Evolutionary conservation across 1,140 invertebrate species (phyloP).

Genomic region (Forficula auricularia): DNA sequence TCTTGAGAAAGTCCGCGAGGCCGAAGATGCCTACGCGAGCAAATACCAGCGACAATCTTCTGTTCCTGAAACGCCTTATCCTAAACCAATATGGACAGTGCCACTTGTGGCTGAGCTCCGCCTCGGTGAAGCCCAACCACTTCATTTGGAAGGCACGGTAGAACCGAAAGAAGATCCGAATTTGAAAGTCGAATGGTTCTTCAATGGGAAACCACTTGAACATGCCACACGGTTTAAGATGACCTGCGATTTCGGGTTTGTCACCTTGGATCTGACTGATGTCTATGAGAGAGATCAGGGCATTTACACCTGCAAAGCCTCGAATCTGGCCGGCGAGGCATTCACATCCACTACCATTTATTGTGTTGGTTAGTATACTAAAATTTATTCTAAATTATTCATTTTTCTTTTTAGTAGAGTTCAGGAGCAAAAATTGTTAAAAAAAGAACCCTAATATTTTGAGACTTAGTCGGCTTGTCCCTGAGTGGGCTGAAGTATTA

Average conservation of each 20-base stretch:
- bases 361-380: conserved; percentile 37
- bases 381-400: too few species aligned
- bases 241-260: conserved; percentile 82
- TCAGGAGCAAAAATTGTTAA: too few species aligned
- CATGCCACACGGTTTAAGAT: conserved; percentile 72
- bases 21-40: conserved; percentile 53
- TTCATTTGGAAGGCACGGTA: conserved; percentile 83
- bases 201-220: conserved; percentile 73
- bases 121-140: conserved; percentile 73
- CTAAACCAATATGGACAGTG: conserved; percentile 74
- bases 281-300: conserved; percentile 86
- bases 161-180: conserved; percentile 94
- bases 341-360: conserved; percentile 79
- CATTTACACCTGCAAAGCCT: conserved; percentile 79
- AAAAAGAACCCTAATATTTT: too few species aligned
- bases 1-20: conserved; percentile 67
- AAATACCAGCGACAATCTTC: conserved; percentile 45
- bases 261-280: conserved; percentile 73
- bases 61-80: conserved; percentile 53
- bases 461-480: too few species aligned
- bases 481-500: too few species aligned
- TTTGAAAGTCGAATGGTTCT: conserved; percentile 85
- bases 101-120: conserved; percentile 63
- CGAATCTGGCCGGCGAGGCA: conserved; percentile 71
- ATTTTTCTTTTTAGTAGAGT: too few species aligned